Conservation (phyloP, 2,888 invertebrate species). For the Xylota segnis region DNA sequence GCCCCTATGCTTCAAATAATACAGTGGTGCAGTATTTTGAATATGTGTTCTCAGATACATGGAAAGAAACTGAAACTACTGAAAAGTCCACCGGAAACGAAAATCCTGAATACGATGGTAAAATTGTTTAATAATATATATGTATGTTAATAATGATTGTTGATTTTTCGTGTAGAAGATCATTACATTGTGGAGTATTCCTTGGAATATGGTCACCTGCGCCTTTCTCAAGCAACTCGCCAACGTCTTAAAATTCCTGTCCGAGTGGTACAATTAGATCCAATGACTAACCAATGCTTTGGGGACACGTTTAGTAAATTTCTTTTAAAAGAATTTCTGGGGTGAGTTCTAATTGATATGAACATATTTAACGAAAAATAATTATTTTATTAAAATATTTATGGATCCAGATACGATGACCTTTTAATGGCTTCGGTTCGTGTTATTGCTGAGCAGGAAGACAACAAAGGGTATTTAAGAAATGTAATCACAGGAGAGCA, state of each 20-base stretch:
- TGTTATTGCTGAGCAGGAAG: slow-evolving; percentile 96
- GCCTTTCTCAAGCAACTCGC: slow-evolving; percentile 94
- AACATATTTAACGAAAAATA: neutral
- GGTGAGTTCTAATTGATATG: slow-evolving; percentile 82
- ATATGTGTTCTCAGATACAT: slow-evolving; percentile 38
- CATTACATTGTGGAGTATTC: slow-evolving; percentile 99
- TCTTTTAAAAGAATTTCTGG: slow-evolving; percentile 96
- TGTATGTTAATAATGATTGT: slow-evolving; percentile 66
- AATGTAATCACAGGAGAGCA: slow-evolving; percentile 99
- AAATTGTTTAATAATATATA: slow-evolving; percentile 4
- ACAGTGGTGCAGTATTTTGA: slow-evolving; percentile 73
- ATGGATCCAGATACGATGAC: slow-evolving; percentile 91
- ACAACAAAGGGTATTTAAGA: slow-evolving; percentile 97
- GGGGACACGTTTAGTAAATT: slow-evolving; percentile 96
- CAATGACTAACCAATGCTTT: slow-evolving; percentile 95
- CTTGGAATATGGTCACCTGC: slow-evolving; percentile 97
- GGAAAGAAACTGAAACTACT: slow-evolving; percentile 21
- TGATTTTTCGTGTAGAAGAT: slow-evolving; percentile 87
- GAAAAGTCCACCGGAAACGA: slow-evolving; percentile 39
- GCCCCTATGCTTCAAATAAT: slow-evolving; percentile 68
- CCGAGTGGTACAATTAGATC: slow-evolving; percentile 94
- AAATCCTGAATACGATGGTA: slow-evolving; percentile 73
- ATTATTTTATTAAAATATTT: slow-evolving; percentile 3
- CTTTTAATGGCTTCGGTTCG: slow-evolving; percentile 98
- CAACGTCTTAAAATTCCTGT: slow-evolving; percentile 96